Percentiles rank a stretch among this genome's conserved stretches.
Evolutionary conservation across 1,140 invertebrate species (phyloP).

Genomic region (Drosophila mayri): DNA sequence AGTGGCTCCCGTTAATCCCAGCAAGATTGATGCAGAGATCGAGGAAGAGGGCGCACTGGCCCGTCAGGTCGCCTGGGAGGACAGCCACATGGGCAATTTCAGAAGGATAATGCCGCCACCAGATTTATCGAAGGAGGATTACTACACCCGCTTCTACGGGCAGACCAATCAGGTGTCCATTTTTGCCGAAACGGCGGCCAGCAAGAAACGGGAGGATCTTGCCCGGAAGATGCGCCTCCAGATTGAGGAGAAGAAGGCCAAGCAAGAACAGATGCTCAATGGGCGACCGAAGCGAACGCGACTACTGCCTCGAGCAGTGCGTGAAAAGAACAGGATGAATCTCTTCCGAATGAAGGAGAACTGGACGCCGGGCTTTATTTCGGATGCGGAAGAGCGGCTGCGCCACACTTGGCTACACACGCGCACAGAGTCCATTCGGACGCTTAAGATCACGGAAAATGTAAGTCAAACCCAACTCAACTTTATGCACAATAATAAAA

Average conservation of each 20-base stretch:
- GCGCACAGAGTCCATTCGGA: conserved; percentile 67
- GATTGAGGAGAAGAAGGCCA: conserved; percentile 74
- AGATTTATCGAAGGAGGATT: conserved; percentile 50
- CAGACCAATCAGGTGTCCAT: conserved; percentile 89
- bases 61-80: conserved; percentile 91
- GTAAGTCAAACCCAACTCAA: conserved; percentile 28
- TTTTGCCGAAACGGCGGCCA: conserved; percentile 91
- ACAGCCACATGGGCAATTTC: conserved; percentile 91
- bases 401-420: conserved; percentile 75
- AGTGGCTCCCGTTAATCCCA: neutral
- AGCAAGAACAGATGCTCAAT: conserved; percentile 59
- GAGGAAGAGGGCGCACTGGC: conserved; percentile 83
- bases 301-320: conserved; percentile 50
- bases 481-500: neutral
- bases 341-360: conserved; percentile 57
- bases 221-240: conserved; percentile 75
- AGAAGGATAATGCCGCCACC: conserved; percentile 78
- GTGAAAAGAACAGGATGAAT: conserved; percentile 62
- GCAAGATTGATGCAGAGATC: neutral
- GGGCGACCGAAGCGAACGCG: conserved; percentile 35
- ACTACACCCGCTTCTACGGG: conserved; percentile 86
- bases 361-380: conserved; percentile 77
- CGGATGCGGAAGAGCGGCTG: conserved; percentile 76
- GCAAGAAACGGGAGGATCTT: conserved; percentile 80
- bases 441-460: conserved; percentile 67